Evolutionary conservation across 1,140 invertebrate genomes (phyloP).

Genomic region (Ceratina australensis): DNA sequence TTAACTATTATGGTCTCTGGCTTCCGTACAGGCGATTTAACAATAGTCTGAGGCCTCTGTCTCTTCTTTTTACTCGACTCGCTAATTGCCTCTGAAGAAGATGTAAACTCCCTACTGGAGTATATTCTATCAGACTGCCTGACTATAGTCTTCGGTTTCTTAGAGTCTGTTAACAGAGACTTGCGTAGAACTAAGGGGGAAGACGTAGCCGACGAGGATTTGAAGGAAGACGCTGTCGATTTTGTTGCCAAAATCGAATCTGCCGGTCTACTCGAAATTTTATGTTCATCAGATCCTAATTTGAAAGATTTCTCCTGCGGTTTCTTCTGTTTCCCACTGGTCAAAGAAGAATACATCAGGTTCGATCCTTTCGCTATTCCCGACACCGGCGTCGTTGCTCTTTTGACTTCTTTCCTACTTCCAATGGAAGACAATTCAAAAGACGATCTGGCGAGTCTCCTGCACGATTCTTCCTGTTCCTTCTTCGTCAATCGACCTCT

Average conservation of each 20-base stretch:
- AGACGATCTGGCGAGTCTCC: conserved; percentile 76
- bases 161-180: background rate
- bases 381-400: conserved; percentile 52
- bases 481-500: conserved; percentile 60
- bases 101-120: conserved; percentile 35
- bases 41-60: conserved; percentile 64
- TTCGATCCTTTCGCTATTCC: conserved; percentile 58
- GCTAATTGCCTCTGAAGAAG: conserved; percentile 18
- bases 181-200: background rate
- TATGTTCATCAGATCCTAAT: conserved; percentile 77
- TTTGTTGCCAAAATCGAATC: conserved; percentile 7
- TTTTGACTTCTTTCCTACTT: conserved; percentile 79
- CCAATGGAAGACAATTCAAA: conserved; percentile 81
- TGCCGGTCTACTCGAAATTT: conserved; percentile 69
- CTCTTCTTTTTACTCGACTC: conserved; percentile 58
- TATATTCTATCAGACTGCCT: conserved; percentile 30
- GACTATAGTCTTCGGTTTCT: background rate
- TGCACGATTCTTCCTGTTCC: conserved; percentile 68
- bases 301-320: conserved; percentile 77
- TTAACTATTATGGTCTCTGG: conserved; percentile 58
- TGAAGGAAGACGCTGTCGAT: conserved; percentile 20
- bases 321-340: conserved; percentile 61
- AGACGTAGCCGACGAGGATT: conserved; percentile 13
- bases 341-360: background rate
- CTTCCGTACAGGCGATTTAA: conserved; percentile 60